phyloP scores from a whole-genome alignment of 2,797 vertebrate genomes.

The Glossophaga mutica region DNA sequence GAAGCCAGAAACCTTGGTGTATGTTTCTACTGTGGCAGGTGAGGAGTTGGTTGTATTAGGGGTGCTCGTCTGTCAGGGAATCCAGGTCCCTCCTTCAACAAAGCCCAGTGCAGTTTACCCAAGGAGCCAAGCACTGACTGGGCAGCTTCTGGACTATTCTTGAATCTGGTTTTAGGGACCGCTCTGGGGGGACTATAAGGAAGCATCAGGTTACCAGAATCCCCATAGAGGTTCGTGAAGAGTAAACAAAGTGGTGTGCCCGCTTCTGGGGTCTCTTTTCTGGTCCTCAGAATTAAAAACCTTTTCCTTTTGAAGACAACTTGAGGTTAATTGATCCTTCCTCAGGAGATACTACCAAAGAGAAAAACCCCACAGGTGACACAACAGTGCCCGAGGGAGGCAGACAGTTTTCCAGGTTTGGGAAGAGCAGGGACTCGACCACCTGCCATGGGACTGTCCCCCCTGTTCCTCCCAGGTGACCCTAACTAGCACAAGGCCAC shows the following conservation, averaged over 20 bases:
- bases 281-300: background rate
- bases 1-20: background rate
- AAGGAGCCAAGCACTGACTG: too few species aligned
- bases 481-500: background rate
- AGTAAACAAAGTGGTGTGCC: background rate
- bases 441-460: background rate
- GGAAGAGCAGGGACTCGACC: background rate
- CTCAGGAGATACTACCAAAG: background rate
- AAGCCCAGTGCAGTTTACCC: background rate
- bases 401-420: background rate
- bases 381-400: background rate
- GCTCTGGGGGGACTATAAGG: background rate
- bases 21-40: background rate
- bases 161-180: background rate
- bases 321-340: slow-evolving; percentile 22
- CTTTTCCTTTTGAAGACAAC: slow-evolving; percentile 29
- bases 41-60: background rate
- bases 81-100: background rate
- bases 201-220: background rate
- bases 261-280: background rate
- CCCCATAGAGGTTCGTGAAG: background rate
- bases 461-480: background rate
- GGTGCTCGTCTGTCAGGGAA: background rate
- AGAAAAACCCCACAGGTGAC: background rate
- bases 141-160: background rate